Evolutionary conservation across 2,113 vertebrate genomes (phyloP), one percentile per base, ranked within the genome.

Genomic region (Kryptolebias marmoratus): DNA sequence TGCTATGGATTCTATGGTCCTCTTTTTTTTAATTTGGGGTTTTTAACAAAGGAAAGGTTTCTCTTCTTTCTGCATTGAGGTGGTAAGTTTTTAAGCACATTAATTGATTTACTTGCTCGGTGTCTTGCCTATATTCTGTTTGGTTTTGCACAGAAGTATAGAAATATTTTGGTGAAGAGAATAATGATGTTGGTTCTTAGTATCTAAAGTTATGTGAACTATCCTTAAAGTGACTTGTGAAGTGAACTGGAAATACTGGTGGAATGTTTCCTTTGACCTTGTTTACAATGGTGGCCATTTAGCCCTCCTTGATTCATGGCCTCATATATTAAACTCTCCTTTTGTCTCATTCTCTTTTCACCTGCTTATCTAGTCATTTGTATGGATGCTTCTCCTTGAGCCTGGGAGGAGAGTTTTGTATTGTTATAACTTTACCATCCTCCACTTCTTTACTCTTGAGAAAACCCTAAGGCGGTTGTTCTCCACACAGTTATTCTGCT

Each of bases 31-130:
- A 32, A 71, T 18, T 15, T 45, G 45, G 58, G 53, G 45, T 63
- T 52, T n/a, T 69, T 71, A 48, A 56, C 48, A 44, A 42, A 63
- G 50, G 55, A 68, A 64, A 56, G 11, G 0, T 15, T 28, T 8
- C 7, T 18, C 16, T 71, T 36, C 85, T 83, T 84, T 92, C 86
- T 87, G 91, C 76, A 92, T 92, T 93, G 92, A 92, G 77, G 89
- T 88, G 95, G 95, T 96, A 93, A 96, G 95, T 95, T 79, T 73
- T 28, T 42, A 66, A 27, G 63, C 15, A 58, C 49, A 16, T 42
- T 45, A 1, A 27, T 70, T 2, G 2, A 57, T 10, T 61, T 22
- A 27, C 64, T 10, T 11, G 12, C 22, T 16, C 49, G 8, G 28
- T 42, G 7, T 52, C 48, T 18, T 10, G 28, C 3, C 45, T 32